Evolutionary conservation across 2,797 vertebrate genomes (phyloP).

Genomic region (Chiloscyllium punctatum): DNA sequence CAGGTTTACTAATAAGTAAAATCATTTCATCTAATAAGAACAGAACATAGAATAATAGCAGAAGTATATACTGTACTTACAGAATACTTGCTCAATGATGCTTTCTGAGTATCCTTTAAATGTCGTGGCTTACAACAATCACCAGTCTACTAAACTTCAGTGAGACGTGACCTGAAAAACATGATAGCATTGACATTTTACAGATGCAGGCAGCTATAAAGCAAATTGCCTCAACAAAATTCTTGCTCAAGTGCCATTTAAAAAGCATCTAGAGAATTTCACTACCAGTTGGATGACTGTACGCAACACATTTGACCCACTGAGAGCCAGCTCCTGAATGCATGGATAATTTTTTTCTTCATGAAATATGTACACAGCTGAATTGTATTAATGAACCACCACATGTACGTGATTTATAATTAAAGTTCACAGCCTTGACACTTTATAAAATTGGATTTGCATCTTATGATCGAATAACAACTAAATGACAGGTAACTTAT

Average conservation of each 20-base stretch:
- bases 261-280: neutral
- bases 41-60: neutral
- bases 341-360: neutral
- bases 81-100: neutral
- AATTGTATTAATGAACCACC: slow-evolving; percentile 1
- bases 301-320: neutral
- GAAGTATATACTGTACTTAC: neutral
- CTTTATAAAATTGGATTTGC: neutral
- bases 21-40: neutral
- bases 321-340: neutral
- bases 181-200: neutral
- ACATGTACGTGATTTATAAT: neutral
- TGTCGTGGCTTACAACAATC: neutral
- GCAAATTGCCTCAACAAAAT: slow-evolving; percentile 12
- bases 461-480: neutral
- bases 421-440: neutral
- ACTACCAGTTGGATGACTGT: neutral
- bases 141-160: neutral
- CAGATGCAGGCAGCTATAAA: neutral
- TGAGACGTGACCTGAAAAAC: neutral
- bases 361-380: neutral
- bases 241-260: neutral
- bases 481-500: neutral
- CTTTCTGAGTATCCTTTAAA: neutral
- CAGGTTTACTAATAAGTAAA: neutral